phyloP scores from a whole-genome alignment of 2,797 vertebrate genomes.

The Chloroceryle inda region DNA sequence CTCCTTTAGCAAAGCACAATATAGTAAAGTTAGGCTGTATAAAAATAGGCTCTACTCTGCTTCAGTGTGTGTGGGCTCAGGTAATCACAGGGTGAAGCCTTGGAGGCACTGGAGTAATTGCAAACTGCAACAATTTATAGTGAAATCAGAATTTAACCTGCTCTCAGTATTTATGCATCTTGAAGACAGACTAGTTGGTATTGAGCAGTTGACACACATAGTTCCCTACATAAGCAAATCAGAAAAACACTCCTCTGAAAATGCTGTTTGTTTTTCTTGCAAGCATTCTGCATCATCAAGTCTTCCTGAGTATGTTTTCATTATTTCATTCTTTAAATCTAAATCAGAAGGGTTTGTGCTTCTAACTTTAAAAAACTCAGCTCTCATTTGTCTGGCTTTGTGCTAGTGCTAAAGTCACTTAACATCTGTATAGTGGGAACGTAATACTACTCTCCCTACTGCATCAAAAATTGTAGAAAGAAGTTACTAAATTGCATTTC shows the following conservation, averaged over 20 bases:
- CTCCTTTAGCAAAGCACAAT: background rate
- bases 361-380: background rate
- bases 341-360: background rate
- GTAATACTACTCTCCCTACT: background rate
- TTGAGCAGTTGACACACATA: background rate
- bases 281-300: background rate
- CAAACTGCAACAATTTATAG: background rate
- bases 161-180: background rate
- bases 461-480: background rate
- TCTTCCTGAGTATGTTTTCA: background rate
- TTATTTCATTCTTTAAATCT: background rate
- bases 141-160: background rate
- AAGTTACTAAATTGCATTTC: background rate
- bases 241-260: background rate
- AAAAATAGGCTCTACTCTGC: background rate
- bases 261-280: background rate
- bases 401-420: background rate
- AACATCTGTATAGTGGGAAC: background rate
- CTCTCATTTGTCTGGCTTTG: background rate
- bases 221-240: background rate
- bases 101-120: background rate
- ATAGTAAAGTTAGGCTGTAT: background rate
- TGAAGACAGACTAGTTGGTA: background rate
- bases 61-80: accelerated
- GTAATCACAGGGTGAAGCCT: background rate